Conservation (phyloP, 2,113 vertebrate species). For the Daboia siamensis region DNA sequence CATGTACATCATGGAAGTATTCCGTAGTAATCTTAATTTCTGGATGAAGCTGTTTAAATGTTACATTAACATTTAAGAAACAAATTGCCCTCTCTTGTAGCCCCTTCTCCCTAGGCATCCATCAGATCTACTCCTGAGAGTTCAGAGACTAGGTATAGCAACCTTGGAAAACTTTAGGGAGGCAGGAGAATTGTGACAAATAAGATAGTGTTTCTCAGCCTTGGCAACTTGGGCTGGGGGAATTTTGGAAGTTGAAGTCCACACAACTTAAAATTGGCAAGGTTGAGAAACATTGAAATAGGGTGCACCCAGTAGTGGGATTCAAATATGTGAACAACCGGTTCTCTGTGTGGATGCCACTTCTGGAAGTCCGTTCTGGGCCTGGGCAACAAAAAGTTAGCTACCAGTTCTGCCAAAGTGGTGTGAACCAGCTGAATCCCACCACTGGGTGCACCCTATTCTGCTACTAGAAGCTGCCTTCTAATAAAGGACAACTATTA, state of each 20-base stretch:
- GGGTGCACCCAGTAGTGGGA: too few relatives aligned
- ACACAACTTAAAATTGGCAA: background rate
- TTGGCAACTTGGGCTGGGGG: background rate
- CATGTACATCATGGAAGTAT: background rate
- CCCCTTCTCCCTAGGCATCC: background rate
- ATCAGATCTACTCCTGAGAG: background rate
- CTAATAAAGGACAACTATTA: background rate
- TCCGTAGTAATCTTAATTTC: background rate
- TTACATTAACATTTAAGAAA: background rate
- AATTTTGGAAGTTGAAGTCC: background rate
- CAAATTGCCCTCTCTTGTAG: background rate
- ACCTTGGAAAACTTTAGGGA: background rate
- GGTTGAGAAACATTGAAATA: background rate
- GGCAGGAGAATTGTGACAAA: background rate
- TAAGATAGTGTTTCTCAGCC: background rate
- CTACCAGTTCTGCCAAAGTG: too few relatives aligned
- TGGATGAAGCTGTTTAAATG: background rate
- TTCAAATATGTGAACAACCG: too few relatives aligned
- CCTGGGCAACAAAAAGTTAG: too few relatives aligned
- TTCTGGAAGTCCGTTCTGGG: too few relatives aligned
- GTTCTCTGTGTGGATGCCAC: too few relatives aligned
- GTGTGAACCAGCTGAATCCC: too few relatives aligned
- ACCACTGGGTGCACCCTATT: background rate
- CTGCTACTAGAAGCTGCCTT: background rate
- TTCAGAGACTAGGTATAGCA: background rate